Base-by-base conservation (phyloP, 2,888 invertebrate genomes). In the Anticlea derivata region DNA sequence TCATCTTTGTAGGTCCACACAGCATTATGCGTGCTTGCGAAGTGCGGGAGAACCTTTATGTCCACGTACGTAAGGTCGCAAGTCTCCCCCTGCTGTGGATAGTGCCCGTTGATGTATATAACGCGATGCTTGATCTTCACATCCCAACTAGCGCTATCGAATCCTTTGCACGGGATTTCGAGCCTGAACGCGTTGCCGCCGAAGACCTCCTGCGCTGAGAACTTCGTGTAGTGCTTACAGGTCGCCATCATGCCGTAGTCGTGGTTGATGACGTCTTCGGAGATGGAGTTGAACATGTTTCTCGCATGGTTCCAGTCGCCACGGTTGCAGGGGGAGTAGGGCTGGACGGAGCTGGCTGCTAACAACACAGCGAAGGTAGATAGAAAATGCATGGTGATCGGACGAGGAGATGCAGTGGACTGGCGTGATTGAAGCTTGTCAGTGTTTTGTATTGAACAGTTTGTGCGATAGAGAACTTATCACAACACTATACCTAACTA, bases 191-290 rank as follows among this genome's bases (percentile, higher is more conserved):
- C 31, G 29, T 50, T 49, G 2, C 3, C 22, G 1, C 53, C 60
- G 12, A 49, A 53, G 10, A 50, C n/a, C 17, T 51, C 53, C 6
- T 31, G 29, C 3, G 53, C 45, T 5, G 51, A 17, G 34, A 35
- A 48, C 12, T 49, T 31, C 12, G 34, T 41, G 43, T 56, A 61
- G 31, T 58, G 56, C 35, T 56, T 53, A 46, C 63, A 63, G n/a
- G 49, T 58, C 10, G 50, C 52, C 17, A 39, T 30, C 0, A 60
- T 33, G 11, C 53, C 49, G 29, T 50, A 41, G 47, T 63, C 63
- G 1, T 51, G 41, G 31, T 34, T 12, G 7, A 55, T 55, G 34
- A 61, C 33, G 5, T 50, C 38, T n/a, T 52, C 51, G 31, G 60
- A 46, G 11, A 62, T 29, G 12, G 11, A 40, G 26, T 60, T 49